phyloP scores from a whole-genome alignment of 2,113 vertebrate genomes.

The Phalacrocorax aristotelis region DNA sequence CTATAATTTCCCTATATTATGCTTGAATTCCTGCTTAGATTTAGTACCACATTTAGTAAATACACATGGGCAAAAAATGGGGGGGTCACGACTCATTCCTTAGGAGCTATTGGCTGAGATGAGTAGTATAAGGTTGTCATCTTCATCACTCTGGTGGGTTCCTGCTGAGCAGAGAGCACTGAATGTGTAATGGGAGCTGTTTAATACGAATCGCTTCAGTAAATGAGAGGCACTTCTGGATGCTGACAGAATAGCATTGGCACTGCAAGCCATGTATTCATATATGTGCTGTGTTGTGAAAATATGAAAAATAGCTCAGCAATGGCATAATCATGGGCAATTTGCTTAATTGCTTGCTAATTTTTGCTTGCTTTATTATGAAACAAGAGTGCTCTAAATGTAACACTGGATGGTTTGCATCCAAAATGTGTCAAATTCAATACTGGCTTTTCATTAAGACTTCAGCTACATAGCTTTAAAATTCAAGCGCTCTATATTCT shows the following conservation, averaged over 20 bases:
- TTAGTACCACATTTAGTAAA: conserved; percentile 45
- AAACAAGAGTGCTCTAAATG: conserved; percentile 67
- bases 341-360: conserved; percentile 73
- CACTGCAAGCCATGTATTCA: conserved; percentile 64
- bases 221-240: conserved; percentile 49
- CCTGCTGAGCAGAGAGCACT: conserved; percentile 68
- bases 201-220: conserved; percentile 67
- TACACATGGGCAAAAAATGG: neutral
- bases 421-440: conserved; percentile 56
- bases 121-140: conserved; percentile 72
- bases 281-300: conserved; percentile 68
- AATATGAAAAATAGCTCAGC: conserved; percentile 73
- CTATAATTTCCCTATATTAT: conserved; percentile 48
- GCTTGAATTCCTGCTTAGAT: conserved; percentile 34
- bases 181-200: conserved; percentile 62
- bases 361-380: conserved; percentile 73
- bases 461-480: conserved; percentile 10
- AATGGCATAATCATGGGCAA: conserved; percentile 76
- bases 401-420: conserved; percentile 63
- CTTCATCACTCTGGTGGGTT: conserved; percentile 73
- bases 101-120: conserved; percentile 70
- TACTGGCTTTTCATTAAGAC: conserved; percentile 48
- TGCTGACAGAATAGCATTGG: conserved; percentile 73
- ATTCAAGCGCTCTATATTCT: neutral
- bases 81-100: neutral